Evolutionary conservation across 1,140 invertebrate genomes (phyloP), one percentile per base, ranked within the genome.

Genomic region (Drosophila nigromelanica): DNA sequence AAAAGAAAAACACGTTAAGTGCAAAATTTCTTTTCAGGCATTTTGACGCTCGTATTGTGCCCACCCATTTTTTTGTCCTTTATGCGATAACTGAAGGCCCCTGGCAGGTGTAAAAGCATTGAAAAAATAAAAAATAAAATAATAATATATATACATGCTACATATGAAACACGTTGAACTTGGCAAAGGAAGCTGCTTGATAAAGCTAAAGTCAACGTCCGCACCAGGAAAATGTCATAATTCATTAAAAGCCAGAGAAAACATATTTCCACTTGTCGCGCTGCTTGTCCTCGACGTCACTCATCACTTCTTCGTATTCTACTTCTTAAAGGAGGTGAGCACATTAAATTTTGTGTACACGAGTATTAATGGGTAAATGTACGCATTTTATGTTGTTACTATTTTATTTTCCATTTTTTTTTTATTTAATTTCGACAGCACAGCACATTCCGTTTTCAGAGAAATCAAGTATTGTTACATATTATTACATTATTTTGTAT

Each of bases 21-120:
- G 83, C 82, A 83, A 82, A 76, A 83, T 89, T 77, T 89, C 80
- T 83, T 89, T 89, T 89, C 80, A 89, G 67, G 77, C 80, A 83
- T 89, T 89, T 81, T 87, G 85, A 79, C 78, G 83, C 71, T 83
- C 73, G 68, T 66, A 45, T 72, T 72, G 55, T 72, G 40, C 54
- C 39, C 18, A 35, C 21, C 18, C 50, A 37, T 42, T 68, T 68
- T 61, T 40, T 61, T 73, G 64, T 69, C 42, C 33, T 61, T 58
- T 61, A 43, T 56, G 42, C 40, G 33, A 42, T 48, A 47, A 51
- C 7, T 27, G 12, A 37, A 21, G 35, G 48, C 21, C 11, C 21
- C 47, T 62, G 27, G 47, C 82, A 87, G 81, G 81, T 87, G 78
- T 59, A 82, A 87, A 82, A 71, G 77, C 59, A 83, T 71, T 63